Base-by-base conservation (phyloP, 1,140 invertebrate species). In the Nilaparvata lugens region DNA sequence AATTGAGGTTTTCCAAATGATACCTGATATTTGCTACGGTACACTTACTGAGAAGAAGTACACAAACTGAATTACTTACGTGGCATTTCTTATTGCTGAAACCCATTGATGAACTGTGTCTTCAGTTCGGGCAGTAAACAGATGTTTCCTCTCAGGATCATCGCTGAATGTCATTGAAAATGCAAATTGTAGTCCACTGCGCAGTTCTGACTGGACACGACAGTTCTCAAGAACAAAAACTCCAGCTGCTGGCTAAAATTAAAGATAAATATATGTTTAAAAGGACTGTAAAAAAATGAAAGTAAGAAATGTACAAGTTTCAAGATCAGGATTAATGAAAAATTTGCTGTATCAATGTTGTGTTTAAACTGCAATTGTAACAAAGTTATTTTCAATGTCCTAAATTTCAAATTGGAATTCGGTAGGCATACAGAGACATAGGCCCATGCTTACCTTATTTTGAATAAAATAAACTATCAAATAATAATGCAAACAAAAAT, bases 221-320 rank as follows among this genome's bases (percentile, higher is more conserved):
- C 78, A 83, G 69, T 86, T 84, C 71, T 87, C 85, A 64, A 87
- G 72, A 28, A 87, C 74, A 72, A 87, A 81, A 13, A 85, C 78
- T 51, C 84, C 84, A 58, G 79, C 76, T 21, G 45, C 31, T 4
- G 84, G 83, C 68, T 82, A 76, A 14, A 67, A 67, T 51, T 4
- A 7, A 11, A 51, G 23, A 6, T 21, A n/a, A 51, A 19, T 51
- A 21, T 19, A 51, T 35, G 7, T 35, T 35, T 11, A 35, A 35
- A 28, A 28, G 25, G 3, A 57, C 3, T 14, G 24, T 38, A n/a
- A 60, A 4, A 18, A 57, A 57, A 35, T 56, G 24, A 13, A 38
- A 9, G 14, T 60, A 2, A 60, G 5, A 14, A 58, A 4, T 28
- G 19, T 7, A 19, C n/a, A 11, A 3, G 28, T 16, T 40, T 40